Conservation (phyloP, 2,888 invertebrate genomes). For the Anaspis maculata region DNA sequence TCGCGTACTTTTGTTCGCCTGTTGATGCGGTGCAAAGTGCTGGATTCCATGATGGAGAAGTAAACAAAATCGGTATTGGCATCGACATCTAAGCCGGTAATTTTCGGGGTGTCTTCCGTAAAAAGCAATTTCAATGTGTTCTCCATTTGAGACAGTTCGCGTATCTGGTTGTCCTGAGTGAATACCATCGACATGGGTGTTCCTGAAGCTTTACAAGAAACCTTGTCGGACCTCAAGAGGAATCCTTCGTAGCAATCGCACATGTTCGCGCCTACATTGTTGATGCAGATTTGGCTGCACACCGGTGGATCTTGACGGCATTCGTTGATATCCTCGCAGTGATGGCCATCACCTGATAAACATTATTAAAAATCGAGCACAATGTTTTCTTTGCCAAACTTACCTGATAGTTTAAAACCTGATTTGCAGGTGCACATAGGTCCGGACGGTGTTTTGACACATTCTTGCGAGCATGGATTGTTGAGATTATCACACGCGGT, state of each 20-base stretch:
- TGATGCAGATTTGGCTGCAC: slow-evolving; percentile 60
- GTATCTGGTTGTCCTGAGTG: slow-evolving; percentile 48
- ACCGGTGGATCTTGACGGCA: slow-evolving; percentile 48
- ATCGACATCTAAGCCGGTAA: slow-evolving; percentile 52
- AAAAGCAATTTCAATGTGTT: slow-evolving; percentile 37
- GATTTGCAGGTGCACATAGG: slow-evolving; percentile 55
- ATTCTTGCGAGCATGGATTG: slow-evolving; percentile 50
- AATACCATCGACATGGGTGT: slow-evolving; percentile 49
- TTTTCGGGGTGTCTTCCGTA: slow-evolving; percentile 41
- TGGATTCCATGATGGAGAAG: slow-evolving; percentile 43
- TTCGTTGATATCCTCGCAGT: slow-evolving; percentile 65
- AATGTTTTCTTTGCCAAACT: too few relatives aligned
- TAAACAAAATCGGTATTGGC: slow-evolving; percentile 43
- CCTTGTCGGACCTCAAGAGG: slow-evolving; percentile 50
- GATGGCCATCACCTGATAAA: slow-evolving; percentile 38
- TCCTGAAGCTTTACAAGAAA: slow-evolving; percentile 59
- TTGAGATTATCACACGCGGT: slow-evolving; percentile 38
- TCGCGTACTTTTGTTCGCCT: slow-evolving; percentile 35
- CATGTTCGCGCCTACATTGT: slow-evolving; percentile 47
- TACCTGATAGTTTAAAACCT: slow-evolving; percentile 50
- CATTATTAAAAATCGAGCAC: too few relatives aligned
- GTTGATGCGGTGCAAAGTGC: slow-evolving; percentile 39
- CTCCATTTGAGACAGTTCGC: slow-evolving; percentile 41
- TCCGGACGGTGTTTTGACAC: slow-evolving; percentile 58
- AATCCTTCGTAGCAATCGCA: slow-evolving; percentile 56